phyloP scores from a whole-genome alignment of 2,113 vertebrate species.

The Phaethornis superciliosus region DNA sequence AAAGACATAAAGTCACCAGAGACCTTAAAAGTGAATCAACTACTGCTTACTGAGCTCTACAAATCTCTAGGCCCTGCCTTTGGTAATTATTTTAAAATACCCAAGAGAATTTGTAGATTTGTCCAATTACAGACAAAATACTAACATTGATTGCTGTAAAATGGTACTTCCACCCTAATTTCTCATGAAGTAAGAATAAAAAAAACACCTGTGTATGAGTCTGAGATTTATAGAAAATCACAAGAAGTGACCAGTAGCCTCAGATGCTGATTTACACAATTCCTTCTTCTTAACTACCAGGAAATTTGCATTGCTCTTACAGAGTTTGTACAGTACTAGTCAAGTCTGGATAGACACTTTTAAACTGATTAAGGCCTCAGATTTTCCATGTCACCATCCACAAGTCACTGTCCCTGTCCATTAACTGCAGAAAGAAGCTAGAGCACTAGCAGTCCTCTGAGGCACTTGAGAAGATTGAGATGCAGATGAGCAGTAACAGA shows the following conservation, averaged over 20 bases:
- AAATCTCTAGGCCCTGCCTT: constrained; percentile 12
- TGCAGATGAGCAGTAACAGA: neutral
- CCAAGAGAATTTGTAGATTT: constrained; percentile 27
- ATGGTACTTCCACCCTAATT: neutral
- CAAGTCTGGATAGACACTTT: neutral
- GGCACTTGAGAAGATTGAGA: neutral
- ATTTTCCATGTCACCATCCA: neutral
- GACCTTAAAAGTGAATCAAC: constrained; percentile 36
- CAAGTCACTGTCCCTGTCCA: neutral
- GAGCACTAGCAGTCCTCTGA: neutral
- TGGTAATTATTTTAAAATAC: constrained; percentile 49
- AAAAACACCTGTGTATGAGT: neutral
- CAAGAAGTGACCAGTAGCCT: neutral
- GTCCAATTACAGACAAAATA: constrained; percentile 44
- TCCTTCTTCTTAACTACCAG: neutral
- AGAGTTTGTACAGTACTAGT: neutral
- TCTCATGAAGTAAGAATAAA: neutral
- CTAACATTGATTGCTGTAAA: constrained; percentile 30
- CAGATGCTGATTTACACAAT: neutral
- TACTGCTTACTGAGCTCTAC: constrained; percentile 16
- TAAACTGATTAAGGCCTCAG: neutral
- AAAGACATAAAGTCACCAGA: constrained; percentile 28
- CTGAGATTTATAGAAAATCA: neutral
- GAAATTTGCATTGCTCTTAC: neutral
- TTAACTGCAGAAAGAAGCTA: neutral